phyloP scores from a whole-genome alignment of 2,797 vertebrate genomes.

The Calcarius lapponicus region DNA sequence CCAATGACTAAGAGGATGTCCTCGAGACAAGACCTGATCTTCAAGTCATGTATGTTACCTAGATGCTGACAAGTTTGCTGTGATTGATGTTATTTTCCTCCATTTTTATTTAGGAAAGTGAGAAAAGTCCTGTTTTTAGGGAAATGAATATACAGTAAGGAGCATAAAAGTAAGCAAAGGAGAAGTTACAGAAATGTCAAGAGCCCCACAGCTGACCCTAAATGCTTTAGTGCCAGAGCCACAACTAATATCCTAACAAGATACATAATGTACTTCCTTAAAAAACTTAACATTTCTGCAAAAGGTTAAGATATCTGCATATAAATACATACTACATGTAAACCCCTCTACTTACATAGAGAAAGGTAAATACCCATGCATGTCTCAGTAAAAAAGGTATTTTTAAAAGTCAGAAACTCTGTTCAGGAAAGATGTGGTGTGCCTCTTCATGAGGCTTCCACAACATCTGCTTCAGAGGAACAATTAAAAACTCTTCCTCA shows the following conservation, averaged over 20 bases:
- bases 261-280: neutral
- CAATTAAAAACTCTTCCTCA: neutral
- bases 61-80: neutral
- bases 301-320: neutral
- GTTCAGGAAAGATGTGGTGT: neutral
- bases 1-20: neutral
- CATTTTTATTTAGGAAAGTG: neutral
- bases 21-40: neutral
- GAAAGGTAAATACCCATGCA: fast-evolving
- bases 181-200: conserved; percentile 1
- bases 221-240: neutral
- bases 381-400: neutral
- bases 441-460: neutral
- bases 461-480: conserved; percentile 1
- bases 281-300: neutral
- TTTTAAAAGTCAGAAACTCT: neutral
- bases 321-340: neutral
- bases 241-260: neutral
- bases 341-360: neutral
- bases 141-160: neutral
- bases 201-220: neutral
- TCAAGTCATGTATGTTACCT: neutral
- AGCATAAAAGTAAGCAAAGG: conserved; percentile 1
- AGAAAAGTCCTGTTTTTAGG: neutral
- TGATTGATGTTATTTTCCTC: neutral